Evolutionary conservation across 1,140 invertebrate species (phyloP).

Genomic region (Papilio machaon): DNA sequence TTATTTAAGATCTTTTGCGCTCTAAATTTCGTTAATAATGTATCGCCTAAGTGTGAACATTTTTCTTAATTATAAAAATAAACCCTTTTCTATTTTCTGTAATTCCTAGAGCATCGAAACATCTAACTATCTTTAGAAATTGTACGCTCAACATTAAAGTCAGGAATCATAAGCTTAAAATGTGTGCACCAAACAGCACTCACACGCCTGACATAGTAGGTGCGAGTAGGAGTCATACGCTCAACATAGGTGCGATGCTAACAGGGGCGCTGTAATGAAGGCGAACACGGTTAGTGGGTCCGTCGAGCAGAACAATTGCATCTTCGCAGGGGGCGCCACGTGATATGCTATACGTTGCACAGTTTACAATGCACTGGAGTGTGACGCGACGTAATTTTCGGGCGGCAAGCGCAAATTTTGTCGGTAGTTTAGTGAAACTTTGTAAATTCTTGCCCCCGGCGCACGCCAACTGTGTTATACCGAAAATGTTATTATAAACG

Average conservation of each 20-base stretch:
- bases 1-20: too few relatives aligned
- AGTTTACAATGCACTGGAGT: conserved; percentile 46
- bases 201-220: background rate
- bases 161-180: background rate
- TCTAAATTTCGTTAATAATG: too few relatives aligned
- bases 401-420: conserved; percentile 42
- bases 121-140: background rate
- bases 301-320: conserved; percentile 65
- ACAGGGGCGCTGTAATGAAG: conserved; percentile 55
- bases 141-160: background rate
- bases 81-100: too few relatives aligned
- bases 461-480: conserved; percentile 20
- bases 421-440: conserved; percentile 42
- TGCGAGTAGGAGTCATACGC: background rate
- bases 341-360: conserved; percentile 41
- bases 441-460: conserved; percentile 40
- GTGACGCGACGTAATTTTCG: conserved; percentile 49
- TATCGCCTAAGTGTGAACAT: too few relatives aligned
- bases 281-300: conserved; percentile 56
- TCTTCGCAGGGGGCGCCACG: conserved; percentile 53
- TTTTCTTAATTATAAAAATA: too few relatives aligned
- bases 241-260: conserved; percentile 46
- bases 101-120: too few relatives aligned
- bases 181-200: background rate
- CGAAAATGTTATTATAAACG: conserved; percentile 37